These are phyloP conservation scores for Homarus gammarus DNA, from an alignment of 2,888 invertebrate species.

Conservation along the genomic window DNA sequence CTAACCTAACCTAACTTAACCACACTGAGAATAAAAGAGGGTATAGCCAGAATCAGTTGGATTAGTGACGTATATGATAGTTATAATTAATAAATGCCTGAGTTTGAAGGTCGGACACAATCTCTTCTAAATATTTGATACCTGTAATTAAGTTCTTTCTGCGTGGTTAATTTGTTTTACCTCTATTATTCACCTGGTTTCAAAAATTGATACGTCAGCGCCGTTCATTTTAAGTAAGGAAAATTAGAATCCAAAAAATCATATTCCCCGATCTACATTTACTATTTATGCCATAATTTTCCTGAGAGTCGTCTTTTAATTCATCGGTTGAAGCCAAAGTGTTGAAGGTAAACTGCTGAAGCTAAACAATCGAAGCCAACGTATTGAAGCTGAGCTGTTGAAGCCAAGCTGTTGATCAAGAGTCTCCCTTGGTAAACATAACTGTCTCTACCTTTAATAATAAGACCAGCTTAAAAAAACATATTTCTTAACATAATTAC, in stretches of 20 bases:
- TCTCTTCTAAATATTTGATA: constrained; percentile 1
- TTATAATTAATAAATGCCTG: neutral
- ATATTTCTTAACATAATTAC: too few species aligned
- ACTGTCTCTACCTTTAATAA: too few species aligned
- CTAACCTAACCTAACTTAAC: too few species aligned
- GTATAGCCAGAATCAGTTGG: neutral
- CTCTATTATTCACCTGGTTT: constrained; percentile 2
- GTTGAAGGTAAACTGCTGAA: too few species aligned
- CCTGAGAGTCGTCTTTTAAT: neutral
- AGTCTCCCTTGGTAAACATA: too few species aligned
- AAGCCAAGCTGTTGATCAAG: too few species aligned
- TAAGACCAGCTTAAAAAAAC: too few species aligned
- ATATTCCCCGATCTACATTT: neutral
- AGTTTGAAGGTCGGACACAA: constrained; percentile 1
- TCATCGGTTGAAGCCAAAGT: neutral
- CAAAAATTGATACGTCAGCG: neutral
- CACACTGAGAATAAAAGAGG: too few species aligned
- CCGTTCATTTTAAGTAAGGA: neutral
- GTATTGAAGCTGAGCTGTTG: too few species aligned
- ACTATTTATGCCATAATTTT: neutral
- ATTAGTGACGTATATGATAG: neutral
- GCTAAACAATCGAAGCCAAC: too few species aligned
- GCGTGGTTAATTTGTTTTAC: constrained; percentile 8
- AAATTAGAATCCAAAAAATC: constrained; percentile 16
- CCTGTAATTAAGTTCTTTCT: constrained; percentile 18